Base-by-base conservation (phyloP, 2,888 invertebrate species). In the Microplitis deprimator region DNA sequence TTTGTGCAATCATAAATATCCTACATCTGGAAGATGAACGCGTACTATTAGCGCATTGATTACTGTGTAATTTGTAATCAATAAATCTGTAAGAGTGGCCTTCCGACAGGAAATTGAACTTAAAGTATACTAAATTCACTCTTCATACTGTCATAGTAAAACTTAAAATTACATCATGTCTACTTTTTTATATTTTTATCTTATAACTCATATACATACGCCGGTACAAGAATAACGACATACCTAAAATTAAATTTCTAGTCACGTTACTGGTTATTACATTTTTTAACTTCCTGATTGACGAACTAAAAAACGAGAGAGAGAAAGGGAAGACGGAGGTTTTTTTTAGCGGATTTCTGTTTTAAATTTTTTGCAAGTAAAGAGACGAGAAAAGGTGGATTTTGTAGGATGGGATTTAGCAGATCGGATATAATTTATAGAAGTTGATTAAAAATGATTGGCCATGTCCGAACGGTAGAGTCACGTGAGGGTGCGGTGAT, bases 31-130 rank as follows among this genome's bases (percentile, higher is more conserved):
- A 79, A 73, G 78, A 75, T 74, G 75, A 29, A 77, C 41, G 73
- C 71, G 81, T 83, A 83, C 81, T 82, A 85, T 86, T 86, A 85
- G 82, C 82, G 16, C 85, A 83, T 82, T 83, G 85, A 85, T 85
- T 82, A 83, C 82, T 80, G 83, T 84, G 84, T 82, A 85, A 86
- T 85, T 85, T 85, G 84, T 84, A 85, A 85, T 85, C 85, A 83
- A 86, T 85, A 85, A 85, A 85, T 85, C 85, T 84, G 80, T 75
- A 71, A 76, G 79, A 82, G 81, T 82, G 81, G 83, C 78, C 82
- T 78, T 74, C 75, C 78, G 50, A 72, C 75, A 75, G 61, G 77
- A 73, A 76, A 78, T 75, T 71, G 60, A 59, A 40, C 60, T 68
- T 65, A 38, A 8, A 20, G 40, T 41, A 17, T 17, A 41, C 60